Base-by-base conservation (phyloP, 2,797 vertebrate species). In the Acropternis orthonyx region DNA sequence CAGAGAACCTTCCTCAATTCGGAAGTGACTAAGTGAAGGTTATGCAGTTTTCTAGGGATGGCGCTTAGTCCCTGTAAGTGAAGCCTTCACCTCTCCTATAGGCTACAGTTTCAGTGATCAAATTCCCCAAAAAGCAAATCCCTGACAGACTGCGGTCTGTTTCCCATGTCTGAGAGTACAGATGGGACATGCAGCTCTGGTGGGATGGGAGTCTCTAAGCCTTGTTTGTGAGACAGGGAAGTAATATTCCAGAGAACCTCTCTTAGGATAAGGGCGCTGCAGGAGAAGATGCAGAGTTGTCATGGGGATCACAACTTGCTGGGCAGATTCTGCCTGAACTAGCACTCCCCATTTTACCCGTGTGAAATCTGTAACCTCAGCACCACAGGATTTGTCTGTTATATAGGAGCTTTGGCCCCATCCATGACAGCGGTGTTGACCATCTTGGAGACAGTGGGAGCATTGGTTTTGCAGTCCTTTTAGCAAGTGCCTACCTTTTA, bases 151-250 rank as follows among this genome's bases (percentile, higher is more conserved):
- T 49, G 58, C 15, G 5, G 5, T 39, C 41, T 90, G 22, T 52
- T 61, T 16, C 18, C 18, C 0, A 0, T 65, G 32, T 39, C 14
- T 19, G 7, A 14, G 21, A 23, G 21, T 18, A 8, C 2, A 34
- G 14, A 30, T 52, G 23, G 41, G 52, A 14, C 12, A 80, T 37
- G 5, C 19, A 77, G 44, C 28, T 51, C 23, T 30, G 9, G 21
- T 43, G 49, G 30, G 22, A 59, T 28, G 9, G 10, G 27, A 43
- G 13, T 9, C 1, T 75, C 10, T 6, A 7, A 28, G 16, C 8
- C 2, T 7, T 68, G 30, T 24, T 14, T 30, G 20, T 69, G 32
- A 52, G 41, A 41, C 5, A 34, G 24, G 39, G 15, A 66, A 55
- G 7, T 19, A 32, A 36, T 0, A 14, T 13, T 58, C 6, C 10